Evolutionary conservation across 2,113 vertebrate genomes (phyloP).

Genomic region (Manacus vitellinus): DNA sequence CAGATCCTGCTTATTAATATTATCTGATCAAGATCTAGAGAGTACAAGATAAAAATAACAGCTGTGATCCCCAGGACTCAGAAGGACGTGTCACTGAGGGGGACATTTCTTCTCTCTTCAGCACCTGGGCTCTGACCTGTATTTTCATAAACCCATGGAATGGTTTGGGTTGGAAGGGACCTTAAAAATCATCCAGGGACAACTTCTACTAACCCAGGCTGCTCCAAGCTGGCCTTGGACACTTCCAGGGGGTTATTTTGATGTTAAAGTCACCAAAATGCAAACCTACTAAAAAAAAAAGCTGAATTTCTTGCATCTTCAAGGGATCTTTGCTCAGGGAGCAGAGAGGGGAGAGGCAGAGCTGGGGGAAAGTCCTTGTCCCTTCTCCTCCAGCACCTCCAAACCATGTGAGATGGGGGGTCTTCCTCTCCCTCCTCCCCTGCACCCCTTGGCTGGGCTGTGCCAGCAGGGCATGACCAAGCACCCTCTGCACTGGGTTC

Average conservation of each 20-base stretch:
- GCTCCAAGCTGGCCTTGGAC: background rate
- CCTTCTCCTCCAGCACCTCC: background rate
- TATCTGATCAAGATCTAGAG: too few species aligned
- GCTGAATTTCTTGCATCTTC: background rate
- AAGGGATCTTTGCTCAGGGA: background rate
- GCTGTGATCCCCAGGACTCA: background rate
- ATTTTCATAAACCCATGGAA: background rate
- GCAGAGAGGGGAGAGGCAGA: background rate
- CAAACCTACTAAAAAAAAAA: background rate
- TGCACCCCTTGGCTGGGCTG: fast-evolving
- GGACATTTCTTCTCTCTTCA: background rate
- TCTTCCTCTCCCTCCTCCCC: background rate
- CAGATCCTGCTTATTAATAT: background rate
- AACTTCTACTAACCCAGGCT: background rate
- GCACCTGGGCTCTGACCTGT: background rate
- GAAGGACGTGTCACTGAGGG: background rate
- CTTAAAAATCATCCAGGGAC: background rate
- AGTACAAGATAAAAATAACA: background rate
- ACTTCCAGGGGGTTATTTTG: background rate
- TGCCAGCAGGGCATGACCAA: too few species aligned
- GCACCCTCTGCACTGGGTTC: too few species aligned
- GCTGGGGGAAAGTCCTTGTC: background rate
- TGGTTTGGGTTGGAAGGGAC: background rate
- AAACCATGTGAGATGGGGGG: background rate
- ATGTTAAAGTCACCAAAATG: background rate